Evolutionary conservation across 2,888 invertebrate genomes (phyloP).

Genomic region (Amblyjoppa fuscipennis): DNA sequence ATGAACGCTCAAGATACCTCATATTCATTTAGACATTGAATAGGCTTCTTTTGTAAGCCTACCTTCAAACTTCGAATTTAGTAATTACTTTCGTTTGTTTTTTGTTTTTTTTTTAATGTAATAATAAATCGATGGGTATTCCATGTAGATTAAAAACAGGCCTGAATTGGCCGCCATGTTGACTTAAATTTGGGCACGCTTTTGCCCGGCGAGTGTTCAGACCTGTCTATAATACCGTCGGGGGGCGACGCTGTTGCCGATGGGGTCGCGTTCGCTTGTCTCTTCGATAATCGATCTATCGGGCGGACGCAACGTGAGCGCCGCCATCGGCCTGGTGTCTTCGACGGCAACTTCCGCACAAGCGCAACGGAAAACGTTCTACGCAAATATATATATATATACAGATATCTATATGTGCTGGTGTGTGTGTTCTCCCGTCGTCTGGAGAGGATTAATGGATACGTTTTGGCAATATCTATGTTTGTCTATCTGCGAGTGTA

Average conservation of each 20-base stretch:
- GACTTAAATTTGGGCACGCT: too few relatives aligned
- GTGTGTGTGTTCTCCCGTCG: slow-evolving; percentile 13
- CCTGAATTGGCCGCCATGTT: too few relatives aligned
- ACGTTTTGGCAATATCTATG: slow-evolving; percentile 32
- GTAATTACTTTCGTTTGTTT: too few relatives aligned
- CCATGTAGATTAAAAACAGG: too few relatives aligned
- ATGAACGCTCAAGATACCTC: too few relatives aligned
- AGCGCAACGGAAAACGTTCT: slow-evolving; percentile 1
- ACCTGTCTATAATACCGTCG: too few relatives aligned
- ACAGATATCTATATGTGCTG: not conserved
- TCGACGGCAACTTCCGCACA: slow-evolving; percentile 36
- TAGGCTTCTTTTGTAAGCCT: too few relatives aligned
- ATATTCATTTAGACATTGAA: too few relatives aligned
- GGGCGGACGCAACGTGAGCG: not conserved
- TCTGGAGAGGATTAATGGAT: slow-evolving; percentile 54
- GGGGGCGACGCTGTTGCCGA: not conserved
- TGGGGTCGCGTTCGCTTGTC: not conserved
- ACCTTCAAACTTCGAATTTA: too few relatives aligned
- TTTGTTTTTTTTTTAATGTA: too few relatives aligned
- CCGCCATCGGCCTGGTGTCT: slow-evolving; percentile 22
- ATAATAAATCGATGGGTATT: too few relatives aligned
- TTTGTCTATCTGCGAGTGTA: slow-evolving; percentile 23
- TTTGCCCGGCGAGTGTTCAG: too few relatives aligned
- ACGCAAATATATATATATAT: not conserved
- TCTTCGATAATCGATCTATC: slow-evolving; percentile 54